A percentile compares a stretch with the other conserved stretches of the same genome.
phyloP scores from a whole-genome alignment of 2,113 vertebrate species.

The Recurvirostra avosetta region DNA sequence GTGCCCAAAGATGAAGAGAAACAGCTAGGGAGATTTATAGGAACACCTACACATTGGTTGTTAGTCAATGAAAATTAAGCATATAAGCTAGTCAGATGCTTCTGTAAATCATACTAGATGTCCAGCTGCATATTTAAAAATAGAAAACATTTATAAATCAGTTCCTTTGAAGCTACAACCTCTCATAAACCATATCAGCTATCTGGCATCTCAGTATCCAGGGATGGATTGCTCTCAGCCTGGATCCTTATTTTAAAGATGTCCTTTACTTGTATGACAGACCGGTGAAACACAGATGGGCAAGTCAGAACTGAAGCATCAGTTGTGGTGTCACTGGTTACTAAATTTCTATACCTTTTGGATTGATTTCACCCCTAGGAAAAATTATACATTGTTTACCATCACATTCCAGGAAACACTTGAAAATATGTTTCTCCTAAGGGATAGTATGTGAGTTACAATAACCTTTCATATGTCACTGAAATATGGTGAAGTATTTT shows the following conservation, averaged over 20 bases:
- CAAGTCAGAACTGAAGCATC: neutral
- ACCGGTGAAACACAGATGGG: neutral
- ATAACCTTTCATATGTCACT: neutral
- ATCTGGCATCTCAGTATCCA: neutral
- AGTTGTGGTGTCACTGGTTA: neutral
- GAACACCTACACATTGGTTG: neutral
- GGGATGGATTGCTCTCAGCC: neutral
- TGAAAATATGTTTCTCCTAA: neutral
- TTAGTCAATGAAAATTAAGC: neutral
- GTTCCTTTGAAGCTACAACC: neutral
- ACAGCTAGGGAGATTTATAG: neutral
- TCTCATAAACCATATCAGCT: neutral
- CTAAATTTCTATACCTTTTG: neutral
- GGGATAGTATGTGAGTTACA: neutral
- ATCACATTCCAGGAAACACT: neutral
- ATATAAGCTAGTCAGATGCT: neutral
- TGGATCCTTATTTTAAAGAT: neutral
- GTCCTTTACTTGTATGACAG: neutral
- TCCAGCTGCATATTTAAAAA: neutral
- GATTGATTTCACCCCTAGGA: neutral
- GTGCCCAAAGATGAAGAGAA: neutral
- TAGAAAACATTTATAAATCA: constrained; percentile 10
- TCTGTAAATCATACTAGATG: neutral
- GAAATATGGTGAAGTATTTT: neutral
- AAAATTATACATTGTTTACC: neutral